A percentile compares a stretch with the other conserved stretches of the same genome.
These are phyloP conservation scores for Selenia dentaria DNA, from an alignment of 2,888 invertebrate species.

Conservation along the genomic window DNA sequence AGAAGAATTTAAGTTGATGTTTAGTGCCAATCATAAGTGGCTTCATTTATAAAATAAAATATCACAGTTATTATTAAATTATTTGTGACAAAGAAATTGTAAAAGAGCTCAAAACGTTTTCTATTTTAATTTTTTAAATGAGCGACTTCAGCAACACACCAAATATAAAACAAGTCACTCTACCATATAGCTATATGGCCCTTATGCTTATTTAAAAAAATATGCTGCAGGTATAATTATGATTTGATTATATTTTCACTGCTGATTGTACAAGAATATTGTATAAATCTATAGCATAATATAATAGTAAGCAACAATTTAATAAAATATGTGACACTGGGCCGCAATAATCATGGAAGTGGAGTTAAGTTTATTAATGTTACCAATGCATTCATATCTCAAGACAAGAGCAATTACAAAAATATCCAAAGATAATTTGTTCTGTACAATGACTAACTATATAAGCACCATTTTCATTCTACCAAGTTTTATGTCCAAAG, in stretches of 20 bases:
- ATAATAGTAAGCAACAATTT: slow-evolving; percentile 31
- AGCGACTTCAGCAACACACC: slow-evolving; percentile 51
- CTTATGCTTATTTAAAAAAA: slow-evolving; percentile 34
- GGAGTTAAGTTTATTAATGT: slow-evolving; percentile 1
- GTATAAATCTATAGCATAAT: slow-evolving; percentile 26
- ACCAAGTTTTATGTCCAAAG: slow-evolving; percentile 51
- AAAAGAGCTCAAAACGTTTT: slow-evolving; percentile 49
- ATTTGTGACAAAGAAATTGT: slow-evolving; percentile 76
- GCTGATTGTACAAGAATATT: slow-evolving; percentile 56
- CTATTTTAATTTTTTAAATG: slow-evolving; percentile 47
- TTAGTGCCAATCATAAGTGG: slow-evolving; percentile 72
- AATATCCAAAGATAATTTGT: slow-evolving; percentile 78
- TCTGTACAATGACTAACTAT: slow-evolving; percentile 83
- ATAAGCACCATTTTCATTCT: slow-evolving; percentile 81
- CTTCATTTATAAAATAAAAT: slow-evolving; percentile 81
- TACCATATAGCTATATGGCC: slow-evolving; percentile 33
- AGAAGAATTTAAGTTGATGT: slow-evolving; percentile 48
- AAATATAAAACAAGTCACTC: slow-evolving; percentile 42
- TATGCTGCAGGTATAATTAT: slow-evolving; percentile 36
- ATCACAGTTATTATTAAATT: slow-evolving; percentile 83
- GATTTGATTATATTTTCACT: slow-evolving; percentile 37
- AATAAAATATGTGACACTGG: slow-evolving; percentile 11
- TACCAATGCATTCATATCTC: slow-evolving; percentile 32
- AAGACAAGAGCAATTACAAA: slow-evolving; percentile 67
- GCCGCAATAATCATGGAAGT: slow-evolving; percentile 10